Evolutionary conservation across 2,113 vertebrate genomes (phyloP), one percentile per base, ranked within the genome.

Genomic region (Colaptes auratus): DNA sequence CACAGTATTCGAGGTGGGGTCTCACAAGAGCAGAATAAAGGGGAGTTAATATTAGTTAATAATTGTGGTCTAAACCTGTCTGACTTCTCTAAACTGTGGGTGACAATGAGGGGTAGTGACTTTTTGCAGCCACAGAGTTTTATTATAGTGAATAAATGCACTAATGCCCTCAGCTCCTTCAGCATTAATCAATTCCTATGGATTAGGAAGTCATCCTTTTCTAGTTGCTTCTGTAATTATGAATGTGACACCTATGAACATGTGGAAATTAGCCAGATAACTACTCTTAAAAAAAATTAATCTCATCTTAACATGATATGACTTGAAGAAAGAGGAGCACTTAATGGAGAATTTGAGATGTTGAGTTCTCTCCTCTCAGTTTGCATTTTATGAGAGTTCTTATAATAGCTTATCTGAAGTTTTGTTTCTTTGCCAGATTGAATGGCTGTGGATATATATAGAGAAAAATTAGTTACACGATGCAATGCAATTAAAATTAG

Each of bases 381-480:
- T 93, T 76, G 84, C 30, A 4, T 77, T 86, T 66, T 20, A 59
- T 36, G 59, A 66, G 81, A 82, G 64, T 92, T 79, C 78, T 71
- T 75, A 0, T 79, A 59, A 73, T 67, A 73, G 61, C 93, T 93
- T 58, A 76, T 50, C 52, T 10, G 3, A 15, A 73, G 59, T 46
- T 50, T 92, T 87, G 81, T 63, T 82, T 73, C 86, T 88, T 66
- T 72, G 84, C 83, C 89, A 89, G 69, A 72, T 2, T 6, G 56
- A 69, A 89, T 90, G 77, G 77, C 70, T 88, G 44, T 46, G 71
- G 52, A 77, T 74, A 25, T 16, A 28, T 5, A 25, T 10, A n/a
- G 50, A 65, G 52, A n/a, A 58, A 28, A 87, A 70, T 0, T 8
- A 36, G 18, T 58, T 87, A 16, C 10, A 9, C 2, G 6, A 44